Evolutionary conservation across 2,888 invertebrate species (phyloP), one percentile per base, ranked within the genome.

Genomic region (Odontocolon sp.): DNA sequence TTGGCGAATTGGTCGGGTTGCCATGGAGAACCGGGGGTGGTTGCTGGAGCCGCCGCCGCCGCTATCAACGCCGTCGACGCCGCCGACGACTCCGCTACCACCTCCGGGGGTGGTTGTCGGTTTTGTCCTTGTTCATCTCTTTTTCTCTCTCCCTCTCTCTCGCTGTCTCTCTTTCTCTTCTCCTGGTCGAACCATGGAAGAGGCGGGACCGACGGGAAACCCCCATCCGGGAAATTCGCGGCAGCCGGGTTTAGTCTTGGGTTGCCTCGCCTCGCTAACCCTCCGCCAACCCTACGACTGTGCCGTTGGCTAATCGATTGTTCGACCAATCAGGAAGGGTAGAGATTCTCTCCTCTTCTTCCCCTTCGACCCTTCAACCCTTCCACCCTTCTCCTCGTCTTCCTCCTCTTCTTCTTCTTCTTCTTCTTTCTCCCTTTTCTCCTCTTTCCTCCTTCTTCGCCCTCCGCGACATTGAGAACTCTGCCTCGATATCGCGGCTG

Each of bases 1-100:
- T 88, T 88, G 88, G 88, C 85, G 88, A 88, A 88, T 88, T 86
- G 87, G 83, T 83, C 84, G 87, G 87, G 89, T 89, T 89, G 89
- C 89, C 86, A 89, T 89, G 89, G 89, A 85, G 87, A 89, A 86
- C 83, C 78, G 79, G 82, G 80, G 83, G 84, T 77, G 79, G 75
- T 31, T 79, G 81, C 82, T 83, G 9, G 31, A 11, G 18, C 11
- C 45, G 31, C 4, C 23, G 45, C 16, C 8, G 31, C 52, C 11
- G 36, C 52, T 28, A 14, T 47, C 38, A 52, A 66, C 23, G 56
- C 38, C 4, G 28, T n/a, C n/a, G n/a, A n/a, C n/a, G n/a, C n/a
- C n/a, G n/a, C n/a, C n/a, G n/a, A n/a, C n/a, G n/a, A n/a, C n/a
- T n/a, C n/a, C n/a, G n/a, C n/a, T n/a, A n/a, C n/a, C n/a, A n/a